Percentiles rank a stretch among this genome's conserved stretches.
phyloP scores from a whole-genome alignment of 2,888 invertebrate species.

The Vesta saturnalis region DNA sequence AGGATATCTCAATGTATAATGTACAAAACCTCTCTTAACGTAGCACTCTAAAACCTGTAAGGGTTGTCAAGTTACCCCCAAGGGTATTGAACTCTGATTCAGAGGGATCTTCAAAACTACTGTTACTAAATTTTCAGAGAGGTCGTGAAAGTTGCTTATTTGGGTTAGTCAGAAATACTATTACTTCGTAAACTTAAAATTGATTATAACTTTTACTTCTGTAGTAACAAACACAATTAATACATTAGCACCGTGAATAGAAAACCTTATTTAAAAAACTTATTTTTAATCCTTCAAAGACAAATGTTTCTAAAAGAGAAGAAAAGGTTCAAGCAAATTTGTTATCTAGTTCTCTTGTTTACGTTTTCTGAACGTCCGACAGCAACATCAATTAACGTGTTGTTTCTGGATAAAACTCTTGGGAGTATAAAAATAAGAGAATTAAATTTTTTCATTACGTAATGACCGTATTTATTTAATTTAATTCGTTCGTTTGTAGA shows the following conservation, averaged over 20 bases:
- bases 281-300: no score
- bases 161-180: no score
- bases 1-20: constrained; percentile 16
- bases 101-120: not conserved
- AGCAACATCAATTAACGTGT: not conserved
- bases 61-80: constrained; percentile 17
- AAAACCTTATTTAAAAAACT: no score
- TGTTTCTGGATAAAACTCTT: no score
- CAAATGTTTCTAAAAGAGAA: no score
- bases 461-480: no score
- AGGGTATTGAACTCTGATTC: constrained; percentile 17
- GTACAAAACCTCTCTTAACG: constrained; percentile 14
- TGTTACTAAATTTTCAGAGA: constrained; percentile 16
- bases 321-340: no score
- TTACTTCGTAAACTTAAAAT: no score
- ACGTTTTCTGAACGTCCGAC: not conserved
- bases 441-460: not conserved
- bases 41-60: constrained; percentile 11
- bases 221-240: no score
- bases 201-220: no score
- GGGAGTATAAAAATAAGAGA: not conserved
- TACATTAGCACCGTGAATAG: no score
- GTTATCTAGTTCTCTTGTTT: no score
- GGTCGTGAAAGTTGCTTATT: not conserved
- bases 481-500: not conserved